Evolutionary conservation across 2,888 invertebrate genomes (phyloP), one percentile per base, ranked within the genome.

Genomic region (Mycalesis mineus): DNA sequence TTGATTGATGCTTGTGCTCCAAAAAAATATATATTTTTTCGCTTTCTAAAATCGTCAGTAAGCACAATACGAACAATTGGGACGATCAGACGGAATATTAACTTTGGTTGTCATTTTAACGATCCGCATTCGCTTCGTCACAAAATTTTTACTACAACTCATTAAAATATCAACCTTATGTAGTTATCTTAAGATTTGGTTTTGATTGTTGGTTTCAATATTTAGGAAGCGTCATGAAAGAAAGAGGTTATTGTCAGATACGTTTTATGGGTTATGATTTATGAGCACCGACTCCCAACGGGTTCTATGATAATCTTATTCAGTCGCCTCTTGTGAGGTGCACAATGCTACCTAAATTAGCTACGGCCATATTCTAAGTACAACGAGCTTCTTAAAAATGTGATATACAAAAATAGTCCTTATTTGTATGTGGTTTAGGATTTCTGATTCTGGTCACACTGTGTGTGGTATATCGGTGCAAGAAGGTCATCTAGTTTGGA

Each of bases 291-390:
- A 87, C 88, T 89, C 86, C 89, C 88, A 88, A 88, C 88, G 87
- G 88, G 85, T 82, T 88, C 78, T 82, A 70, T 84, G 88, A 85
- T 89, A 89, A 89, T 88, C 86, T 88, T 80, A 88, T 86, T 88
- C 85, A 87, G 76, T 75, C 79, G 76, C 77, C 65, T 83, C 84
- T 83, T 84, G 81, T 84, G 82, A 77, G 79, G 75, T 79, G 78
- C 78, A 89, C 89, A 89, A 89, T 89, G 89, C 89, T 88, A 89
- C 89, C 80, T 88, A 89, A 89, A 89, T 89, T 89, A 89, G 88
- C 85, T 85, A 79, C 74, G 79, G 82, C 77, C 77, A 78, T 81
- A 81, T 78, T 78, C 75, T 78, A 74, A 57, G 55, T 55, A 57
- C 42, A 17, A 31, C 71, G 74, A 71, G 44, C n/a, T 33, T 29